Percentiles rank a stretch among this genome's conserved stretches.
These are phyloP conservation scores for Carterocephalus palaemon DNA, from an alignment of 2,888 invertebrate species.

Conservation along the genomic window DNA sequence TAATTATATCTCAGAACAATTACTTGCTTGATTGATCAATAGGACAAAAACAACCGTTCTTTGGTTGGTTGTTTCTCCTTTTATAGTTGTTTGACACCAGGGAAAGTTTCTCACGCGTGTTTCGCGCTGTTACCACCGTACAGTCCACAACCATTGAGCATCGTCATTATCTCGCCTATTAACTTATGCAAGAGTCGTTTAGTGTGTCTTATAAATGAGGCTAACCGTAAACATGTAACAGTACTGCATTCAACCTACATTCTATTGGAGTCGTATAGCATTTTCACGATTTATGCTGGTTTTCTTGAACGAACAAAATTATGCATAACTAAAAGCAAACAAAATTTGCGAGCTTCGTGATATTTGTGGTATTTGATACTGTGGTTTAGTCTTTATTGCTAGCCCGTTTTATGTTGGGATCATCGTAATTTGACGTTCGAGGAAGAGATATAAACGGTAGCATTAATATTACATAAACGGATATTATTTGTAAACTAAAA, in stretches of 20 bases:
- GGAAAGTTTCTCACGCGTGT: conserved; percentile 41
- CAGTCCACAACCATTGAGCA: conserved; percentile 34
- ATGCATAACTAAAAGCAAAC: not conserved
- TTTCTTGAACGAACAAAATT: not conserved
- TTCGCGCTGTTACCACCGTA: conserved; percentile 33
- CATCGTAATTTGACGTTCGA: not conserved
- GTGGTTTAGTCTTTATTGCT: not conserved
- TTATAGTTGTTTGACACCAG: conserved; percentile 15
- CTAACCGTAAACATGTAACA: conserved; percentile 38
- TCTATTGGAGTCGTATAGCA: not conserved
- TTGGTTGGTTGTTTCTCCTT: conserved; percentile 5
- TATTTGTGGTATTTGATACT: not conserved
- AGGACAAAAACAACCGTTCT: conserved; percentile 7
- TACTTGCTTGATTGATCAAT: not conserved
- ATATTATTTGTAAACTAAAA: no score
- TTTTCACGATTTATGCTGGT: not conserved
- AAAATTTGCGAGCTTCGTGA: no score
- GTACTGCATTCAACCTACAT: no score
- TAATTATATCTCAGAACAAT: not conserved
- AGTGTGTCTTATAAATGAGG: conserved; percentile 32
- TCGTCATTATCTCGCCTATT: conserved; percentile 33
- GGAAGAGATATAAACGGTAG: not conserved
- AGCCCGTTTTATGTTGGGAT: not conserved
- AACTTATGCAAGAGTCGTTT: conserved; percentile 40
- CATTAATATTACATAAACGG: not conserved